Conservation (phyloP, 2,797 vertebrate species). For the Glyptemys insculpta region DNA sequence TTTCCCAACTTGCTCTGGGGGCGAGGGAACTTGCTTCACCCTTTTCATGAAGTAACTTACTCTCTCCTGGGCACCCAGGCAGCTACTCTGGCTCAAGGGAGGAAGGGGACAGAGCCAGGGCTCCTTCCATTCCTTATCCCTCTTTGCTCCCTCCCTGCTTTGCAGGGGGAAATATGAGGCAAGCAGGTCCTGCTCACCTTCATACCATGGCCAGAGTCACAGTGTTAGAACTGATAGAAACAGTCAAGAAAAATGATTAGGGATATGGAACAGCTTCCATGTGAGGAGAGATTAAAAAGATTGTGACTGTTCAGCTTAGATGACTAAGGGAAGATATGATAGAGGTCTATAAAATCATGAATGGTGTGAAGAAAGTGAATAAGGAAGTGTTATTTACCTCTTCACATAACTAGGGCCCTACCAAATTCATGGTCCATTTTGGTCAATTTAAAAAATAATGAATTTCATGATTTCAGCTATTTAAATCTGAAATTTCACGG, state of each 20-base stretch:
- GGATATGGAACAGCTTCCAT: neutral
- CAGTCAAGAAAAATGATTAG: neutral
- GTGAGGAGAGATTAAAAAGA: neutral
- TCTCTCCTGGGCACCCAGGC: neutral
- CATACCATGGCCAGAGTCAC: accelerated
- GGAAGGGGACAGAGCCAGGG: accelerated
- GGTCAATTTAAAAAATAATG: too few relatives aligned
- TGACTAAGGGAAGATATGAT: neutral
- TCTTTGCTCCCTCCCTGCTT: neutral
- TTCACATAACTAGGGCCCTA: neutral
- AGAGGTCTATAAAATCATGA: neutral
- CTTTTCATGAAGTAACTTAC: neutral
- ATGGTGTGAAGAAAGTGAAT: neutral
- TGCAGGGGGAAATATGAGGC: accelerated
- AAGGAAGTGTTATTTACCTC: neutral
- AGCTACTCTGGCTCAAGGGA: neutral
- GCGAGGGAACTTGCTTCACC: accelerated
- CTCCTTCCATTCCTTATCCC: neutral
- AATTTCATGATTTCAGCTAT: too few relatives aligned
- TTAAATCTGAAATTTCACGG: too few relatives aligned
- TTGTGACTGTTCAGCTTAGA: neutral
- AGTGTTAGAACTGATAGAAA: neutral
- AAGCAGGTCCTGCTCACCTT: neutral
- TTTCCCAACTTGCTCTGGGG: neutral
- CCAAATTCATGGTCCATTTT: too few relatives aligned